A percentile compares a stretch with the other conserved stretches of the same genome.
phyloP scores from a whole-genome alignment of 2,888 invertebrate species.

The Cataglyphis cursor region DNA sequence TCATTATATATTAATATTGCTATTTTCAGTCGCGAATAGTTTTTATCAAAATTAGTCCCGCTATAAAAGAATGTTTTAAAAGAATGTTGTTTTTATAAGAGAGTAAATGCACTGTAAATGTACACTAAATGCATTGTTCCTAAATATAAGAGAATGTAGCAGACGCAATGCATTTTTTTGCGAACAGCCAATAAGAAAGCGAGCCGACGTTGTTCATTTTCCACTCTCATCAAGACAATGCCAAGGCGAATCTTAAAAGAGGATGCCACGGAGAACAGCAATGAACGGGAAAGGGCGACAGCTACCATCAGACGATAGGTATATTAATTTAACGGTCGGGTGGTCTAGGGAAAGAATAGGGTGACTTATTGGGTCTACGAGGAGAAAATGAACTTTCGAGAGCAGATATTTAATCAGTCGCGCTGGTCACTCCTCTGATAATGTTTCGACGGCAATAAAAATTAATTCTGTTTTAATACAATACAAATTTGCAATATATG shows the following conservation, averaged over 20 bases:
- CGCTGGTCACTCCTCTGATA: not conserved
- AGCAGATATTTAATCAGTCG: slow-evolving; percentile 15
- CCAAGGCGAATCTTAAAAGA: slow-evolving; percentile 20
- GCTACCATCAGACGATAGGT: slow-evolving; percentile 25
- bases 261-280: not conserved
- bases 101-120: slow-evolving; percentile 1
- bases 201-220: slow-evolving; percentile 14
- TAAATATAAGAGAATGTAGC: not conserved
- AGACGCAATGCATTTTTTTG: slow-evolving; percentile 2
- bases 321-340: slow-evolving; percentile 57
- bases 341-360: not conserved
- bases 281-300: slow-evolving; percentile 7
- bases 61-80: not conserved
- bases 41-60: not conserved
- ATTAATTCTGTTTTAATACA: not conserved
- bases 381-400: slow-evolving; percentile 17
- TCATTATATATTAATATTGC: not conserved
- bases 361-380: slow-evolving; percentile 13
- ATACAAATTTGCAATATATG: not conserved
- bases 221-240: slow-evolving; percentile 1
- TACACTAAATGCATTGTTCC: not conserved
- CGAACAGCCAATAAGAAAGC: slow-evolving; percentile 14
- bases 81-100: not conserved
- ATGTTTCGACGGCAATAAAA: not conserved
- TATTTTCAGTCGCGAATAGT: not conserved